Conservation (phyloP, 2,113 vertebrate genomes). For the Gasterosteus nipponicus region DNA sequence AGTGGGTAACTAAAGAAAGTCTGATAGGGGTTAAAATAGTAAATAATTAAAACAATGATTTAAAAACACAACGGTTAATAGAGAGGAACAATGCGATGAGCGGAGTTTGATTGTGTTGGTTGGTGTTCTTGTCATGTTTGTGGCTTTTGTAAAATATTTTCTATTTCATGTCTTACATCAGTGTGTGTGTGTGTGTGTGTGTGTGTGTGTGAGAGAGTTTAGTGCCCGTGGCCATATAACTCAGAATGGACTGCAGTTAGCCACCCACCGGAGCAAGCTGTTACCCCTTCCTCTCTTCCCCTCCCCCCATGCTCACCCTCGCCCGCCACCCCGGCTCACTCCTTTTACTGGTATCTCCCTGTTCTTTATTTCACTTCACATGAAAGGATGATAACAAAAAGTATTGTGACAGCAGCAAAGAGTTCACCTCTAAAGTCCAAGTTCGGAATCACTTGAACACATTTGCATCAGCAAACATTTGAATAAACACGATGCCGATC, state of each 20-base stretch:
- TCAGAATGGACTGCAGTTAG: slow-evolving; percentile 70
- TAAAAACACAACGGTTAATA: background rate
- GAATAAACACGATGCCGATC: background rate
- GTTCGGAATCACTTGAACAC: background rate
- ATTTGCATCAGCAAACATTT: background rate
- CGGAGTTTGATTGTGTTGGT: background rate
- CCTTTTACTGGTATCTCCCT: background rate
- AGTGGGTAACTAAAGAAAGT: background rate
- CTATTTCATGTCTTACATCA: slow-evolving; percentile 36
- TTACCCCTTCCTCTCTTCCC: slow-evolving; percentile 45
- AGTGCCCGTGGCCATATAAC: slow-evolving; percentile 66
- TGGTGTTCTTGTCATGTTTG: slow-evolving; percentile 25
- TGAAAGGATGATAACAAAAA: background rate
- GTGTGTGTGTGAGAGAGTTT: slow-evolving; percentile 38
- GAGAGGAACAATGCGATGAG: background rate
- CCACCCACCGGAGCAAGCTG: slow-evolving; percentile 72
- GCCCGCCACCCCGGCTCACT: background rate
- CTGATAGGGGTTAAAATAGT: background rate
- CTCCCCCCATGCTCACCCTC: background rate
- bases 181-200: slow-evolving; percentile 25
- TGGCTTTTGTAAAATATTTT: slow-evolving; percentile 1
- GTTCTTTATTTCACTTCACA: background rate
- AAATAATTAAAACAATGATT: background rate
- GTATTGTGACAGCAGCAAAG: background rate
- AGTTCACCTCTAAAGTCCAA: background rate